A percentile compares a stretch with the other conserved stretches of the same genome.
Conservation (phyloP, 2,113 vertebrate species). For the Chloropsis cyanopogon region DNA sequence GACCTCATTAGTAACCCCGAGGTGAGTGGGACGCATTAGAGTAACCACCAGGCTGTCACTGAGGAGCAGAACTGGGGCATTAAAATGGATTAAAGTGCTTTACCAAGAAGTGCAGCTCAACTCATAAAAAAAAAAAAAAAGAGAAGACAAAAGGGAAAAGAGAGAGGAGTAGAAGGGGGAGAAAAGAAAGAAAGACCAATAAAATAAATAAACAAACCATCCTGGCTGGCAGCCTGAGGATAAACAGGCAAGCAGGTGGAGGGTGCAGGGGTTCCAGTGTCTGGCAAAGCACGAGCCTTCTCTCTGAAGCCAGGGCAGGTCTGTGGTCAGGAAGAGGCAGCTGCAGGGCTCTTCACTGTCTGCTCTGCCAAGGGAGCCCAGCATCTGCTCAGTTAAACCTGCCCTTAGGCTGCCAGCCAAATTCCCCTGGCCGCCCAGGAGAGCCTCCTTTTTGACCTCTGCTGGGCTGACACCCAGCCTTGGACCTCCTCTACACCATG, state of each 20-base stretch:
- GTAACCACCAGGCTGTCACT: slow-evolving; percentile 78
- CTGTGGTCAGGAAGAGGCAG: not conserved
- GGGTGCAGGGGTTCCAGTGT: not conserved
- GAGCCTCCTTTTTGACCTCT: not conserved
- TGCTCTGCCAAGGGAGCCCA: not conserved
- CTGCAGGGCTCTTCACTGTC: not conserved
- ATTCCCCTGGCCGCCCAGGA: rapidly evolving
- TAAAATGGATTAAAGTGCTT: slow-evolving; percentile 85
- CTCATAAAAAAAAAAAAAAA: slow-evolving; percentile 40
- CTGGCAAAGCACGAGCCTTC: not conserved
- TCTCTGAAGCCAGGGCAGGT: not conserved
- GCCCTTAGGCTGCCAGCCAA: not conserved
- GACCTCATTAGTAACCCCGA: slow-evolving; percentile 88
- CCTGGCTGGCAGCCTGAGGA: slow-evolving; percentile 45
- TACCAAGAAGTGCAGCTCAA: slow-evolving; percentile 78
- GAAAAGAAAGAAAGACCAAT: not conserved
- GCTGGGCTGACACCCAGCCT: not conserved
- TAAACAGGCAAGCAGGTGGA: slow-evolving; percentile 16
- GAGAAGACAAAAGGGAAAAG: not conserved
- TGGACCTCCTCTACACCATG: rapidly evolving
- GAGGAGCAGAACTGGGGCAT: slow-evolving; percentile 76
- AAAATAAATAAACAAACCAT: slow-evolving; percentile 36
- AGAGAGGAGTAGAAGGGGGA: not conserved
- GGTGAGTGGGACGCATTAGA: slow-evolving; percentile 83
- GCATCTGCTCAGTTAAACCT: not conserved